phyloP scores from a whole-genome alignment of 2,888 invertebrate species.

The Drosophila quinaria region DNA sequence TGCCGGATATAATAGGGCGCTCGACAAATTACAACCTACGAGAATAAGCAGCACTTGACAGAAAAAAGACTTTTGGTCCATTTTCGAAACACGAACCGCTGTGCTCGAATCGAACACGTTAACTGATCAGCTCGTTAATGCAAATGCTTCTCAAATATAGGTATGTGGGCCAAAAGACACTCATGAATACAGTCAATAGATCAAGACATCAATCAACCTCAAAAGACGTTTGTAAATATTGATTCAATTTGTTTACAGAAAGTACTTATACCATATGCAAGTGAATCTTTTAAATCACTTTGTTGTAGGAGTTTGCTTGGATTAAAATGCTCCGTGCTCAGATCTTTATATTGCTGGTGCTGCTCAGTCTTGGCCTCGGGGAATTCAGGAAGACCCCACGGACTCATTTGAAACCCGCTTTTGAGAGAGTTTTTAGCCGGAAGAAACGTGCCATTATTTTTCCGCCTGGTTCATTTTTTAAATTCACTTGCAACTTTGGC shows the following conservation, averaged over 20 bases:
- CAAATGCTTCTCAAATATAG: constrained; percentile 34
- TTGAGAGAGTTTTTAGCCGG: constrained; percentile 66
- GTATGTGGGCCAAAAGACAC: constrained; percentile 44
- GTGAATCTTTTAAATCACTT: constrained; percentile 31
- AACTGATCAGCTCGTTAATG: constrained; percentile 53
- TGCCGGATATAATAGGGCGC: constrained; percentile 60
- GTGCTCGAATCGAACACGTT: constrained; percentile 16
- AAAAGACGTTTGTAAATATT: constrained; percentile 54
- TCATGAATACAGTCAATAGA: constrained; percentile 55
- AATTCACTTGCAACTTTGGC: constrained; percentile 74
- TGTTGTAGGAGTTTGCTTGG: constrained; percentile 41
- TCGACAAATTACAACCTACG: not conserved
- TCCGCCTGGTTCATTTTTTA: constrained; percentile 77
- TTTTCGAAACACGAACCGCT: constrained; percentile 33
- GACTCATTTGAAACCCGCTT: constrained; percentile 30
- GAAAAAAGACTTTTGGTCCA: constrained; percentile 23
- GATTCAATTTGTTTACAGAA: constrained; percentile 51
- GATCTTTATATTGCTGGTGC: constrained; percentile 39
- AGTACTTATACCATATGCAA: constrained; percentile 27
- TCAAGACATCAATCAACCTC: constrained; percentile 64
- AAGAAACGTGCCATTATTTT: constrained; percentile 80
- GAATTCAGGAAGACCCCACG: not conserved
- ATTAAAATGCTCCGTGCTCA: constrained; percentile 50
- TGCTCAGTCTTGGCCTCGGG: constrained; percentile 31
- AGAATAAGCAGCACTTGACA: constrained; percentile 18